Percentiles rank a stretch among this genome's conserved stretches.
Conservation (phyloP, 2,797 vertebrate genomes). For the Lithobates sylvaticus region DNA sequence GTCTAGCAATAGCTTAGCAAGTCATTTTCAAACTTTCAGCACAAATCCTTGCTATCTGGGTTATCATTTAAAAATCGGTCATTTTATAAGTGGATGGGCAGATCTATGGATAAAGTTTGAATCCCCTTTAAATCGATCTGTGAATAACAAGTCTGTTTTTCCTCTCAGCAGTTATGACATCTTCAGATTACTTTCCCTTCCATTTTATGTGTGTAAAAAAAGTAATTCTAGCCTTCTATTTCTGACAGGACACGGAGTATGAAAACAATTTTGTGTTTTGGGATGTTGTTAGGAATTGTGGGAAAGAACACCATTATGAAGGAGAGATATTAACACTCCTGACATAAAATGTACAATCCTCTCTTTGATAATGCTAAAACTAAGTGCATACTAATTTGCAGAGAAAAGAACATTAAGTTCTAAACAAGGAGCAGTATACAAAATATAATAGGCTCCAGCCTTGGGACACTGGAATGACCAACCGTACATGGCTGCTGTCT, state of each 20-base stretch:
- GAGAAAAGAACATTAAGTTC: constrained; percentile 61
- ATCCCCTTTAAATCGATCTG: not conserved
- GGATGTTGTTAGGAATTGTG: constrained; percentile 64
- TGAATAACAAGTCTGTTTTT: not conserved
- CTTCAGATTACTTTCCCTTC: not conserved
- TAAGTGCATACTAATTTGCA: constrained; percentile 7
- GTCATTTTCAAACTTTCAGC: no score
- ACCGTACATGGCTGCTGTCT: constrained; percentile 33
- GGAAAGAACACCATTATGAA: constrained; percentile 64
- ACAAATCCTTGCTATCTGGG: no score
- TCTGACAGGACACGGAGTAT: constrained; percentile 9
- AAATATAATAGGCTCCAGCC: constrained; percentile 52
- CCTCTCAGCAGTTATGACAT: not conserved
- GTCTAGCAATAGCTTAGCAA: no score
- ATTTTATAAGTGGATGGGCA: not conserved
- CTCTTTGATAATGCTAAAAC: constrained; percentile 60
- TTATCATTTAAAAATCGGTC: no score
- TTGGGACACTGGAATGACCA: constrained; percentile 55
- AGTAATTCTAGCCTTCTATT: constrained; percentile 32
- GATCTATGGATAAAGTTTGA: not conserved
- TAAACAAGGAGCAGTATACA: constrained; percentile 54
- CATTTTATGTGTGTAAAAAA: not conserved
- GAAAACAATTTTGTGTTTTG: constrained; percentile 63
- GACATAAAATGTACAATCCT: constrained; percentile 61
- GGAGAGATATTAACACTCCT: constrained; percentile 55